Base-by-base conservation (phyloP, 1,140 invertebrate species). In the Trichonephila clavipes region DNA sequence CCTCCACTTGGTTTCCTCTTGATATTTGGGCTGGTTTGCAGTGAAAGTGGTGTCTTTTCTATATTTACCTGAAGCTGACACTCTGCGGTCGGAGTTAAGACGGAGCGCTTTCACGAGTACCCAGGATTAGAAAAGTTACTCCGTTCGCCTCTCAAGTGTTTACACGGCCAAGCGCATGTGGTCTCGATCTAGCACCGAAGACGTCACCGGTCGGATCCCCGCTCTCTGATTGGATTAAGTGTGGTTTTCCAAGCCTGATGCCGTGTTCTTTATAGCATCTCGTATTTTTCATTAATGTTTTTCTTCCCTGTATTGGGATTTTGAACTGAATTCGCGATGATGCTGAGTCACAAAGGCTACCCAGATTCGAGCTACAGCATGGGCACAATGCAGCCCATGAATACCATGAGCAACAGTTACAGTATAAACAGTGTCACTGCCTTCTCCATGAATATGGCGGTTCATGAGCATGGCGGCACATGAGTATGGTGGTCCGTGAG, bases 401-500 rank as follows among this genome's bases (percentile, higher is more conserved):
- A 82, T 72, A 95, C 94, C 88, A 94, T 94, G 94, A 94, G 88
- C 66, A 95, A 95, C 83, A 95, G 95, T 94, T 95, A 95, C 58
- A 94, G 95, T 34, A 95, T 95, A 94, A 95, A 95, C 69, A 94
- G 97, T 82, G 98, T 98, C 81, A 97, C 98, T 97, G 97, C 81
- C 2, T 93, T 91, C 18, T 93, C 94, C 58, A 94, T 94, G 82
- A 28, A 1, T 28, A 28, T 1, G 28, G 28, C 28, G 28, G 28
- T 28, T 1, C 28, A 28, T 28, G 28, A 28, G 28, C 1, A 97
- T 24, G 95, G 95, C 94, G 28, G 95, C 95, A n/a, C n/a, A n/a
- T n/a, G n/a, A 28, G 28, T 28, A 28, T 1, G 28, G 28, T 1
- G 28, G 28, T 28, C 28, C 28, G 1, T 28, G 28, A 28, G 28